These are phyloP conservation scores for Chelonus formosanus DNA, from an alignment of 2,888 invertebrate species.

Conservation along the genomic window DNA sequence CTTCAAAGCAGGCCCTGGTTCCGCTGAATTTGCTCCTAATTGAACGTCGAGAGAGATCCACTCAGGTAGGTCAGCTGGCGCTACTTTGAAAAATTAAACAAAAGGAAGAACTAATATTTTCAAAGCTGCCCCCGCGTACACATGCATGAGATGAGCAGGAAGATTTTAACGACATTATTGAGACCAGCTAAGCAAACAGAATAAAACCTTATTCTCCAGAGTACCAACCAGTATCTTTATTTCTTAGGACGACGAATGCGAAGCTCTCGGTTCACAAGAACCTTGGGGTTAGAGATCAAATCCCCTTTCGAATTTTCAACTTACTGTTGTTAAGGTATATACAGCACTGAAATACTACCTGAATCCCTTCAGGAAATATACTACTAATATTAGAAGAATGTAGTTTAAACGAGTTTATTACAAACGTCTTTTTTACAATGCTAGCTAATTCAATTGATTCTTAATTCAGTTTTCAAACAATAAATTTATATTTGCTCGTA, in stretches of 20 bases:
- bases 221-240: not conserved
- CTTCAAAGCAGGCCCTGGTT: constrained; percentile 18
- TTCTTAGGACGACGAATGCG: not conserved
- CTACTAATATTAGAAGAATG: not conserved
- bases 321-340: constrained; percentile 1
- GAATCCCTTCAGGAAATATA: constrained; percentile 3
- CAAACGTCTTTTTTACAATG: not conserved
- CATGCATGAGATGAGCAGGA: constrained; percentile 30
- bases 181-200: constrained; percentile 46
- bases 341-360: not conserved
- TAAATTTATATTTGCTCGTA: no score
- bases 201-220: constrained; percentile 28
- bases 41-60: constrained; percentile 24
- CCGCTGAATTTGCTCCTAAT: constrained; percentile 31
- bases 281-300: constrained; percentile 15
- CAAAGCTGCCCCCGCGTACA: constrained; percentile 38
- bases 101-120: constrained; percentile 44
- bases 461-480: not conserved
- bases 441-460: constrained; percentile 20
- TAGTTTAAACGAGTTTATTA: not conserved
- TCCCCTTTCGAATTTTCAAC: constrained; percentile 22
- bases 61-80: constrained; percentile 38
- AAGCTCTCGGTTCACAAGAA: not conserved
- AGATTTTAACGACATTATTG: constrained; percentile 47
- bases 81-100: constrained; percentile 33